These are phyloP conservation scores for Drosophila kuntzei DNA, from an alignment of 2,888 invertebrate species.

Conservation along the genomic window DNA sequence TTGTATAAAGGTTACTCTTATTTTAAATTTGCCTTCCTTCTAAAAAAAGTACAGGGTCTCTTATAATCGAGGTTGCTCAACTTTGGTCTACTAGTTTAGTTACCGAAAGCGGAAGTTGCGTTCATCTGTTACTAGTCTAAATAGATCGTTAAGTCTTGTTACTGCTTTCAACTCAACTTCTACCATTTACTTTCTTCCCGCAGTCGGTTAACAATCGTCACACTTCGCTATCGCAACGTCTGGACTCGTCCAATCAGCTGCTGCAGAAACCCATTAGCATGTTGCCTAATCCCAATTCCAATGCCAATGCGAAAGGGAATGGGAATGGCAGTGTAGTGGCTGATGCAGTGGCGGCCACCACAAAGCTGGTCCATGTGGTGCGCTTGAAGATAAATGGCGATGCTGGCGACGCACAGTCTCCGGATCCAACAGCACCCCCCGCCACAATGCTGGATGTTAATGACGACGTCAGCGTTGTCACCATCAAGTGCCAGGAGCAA, in stretches of 20 bases:
- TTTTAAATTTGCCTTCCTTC: no score
- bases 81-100: not conserved
- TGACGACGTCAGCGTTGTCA: slow-evolving; percentile 63
- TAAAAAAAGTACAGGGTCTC: not conserved
- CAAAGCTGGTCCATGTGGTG: slow-evolving; percentile 72
- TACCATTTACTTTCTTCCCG: slow-evolving; percentile 1
- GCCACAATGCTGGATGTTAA: slow-evolving; percentile 49
- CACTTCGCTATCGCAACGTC: slow-evolving; percentile 82
- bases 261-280: slow-evolving; percentile 72
- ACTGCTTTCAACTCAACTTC: not conserved
- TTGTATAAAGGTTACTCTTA: not conserved
- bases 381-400: slow-evolving; percentile 58
- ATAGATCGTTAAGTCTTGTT: not conserved
- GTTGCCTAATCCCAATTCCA: slow-evolving; percentile 58
- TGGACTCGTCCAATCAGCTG: slow-evolving; percentile 82
- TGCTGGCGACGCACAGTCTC: slow-evolving; percentile 43
- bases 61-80: not conserved
- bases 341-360: slow-evolving; percentile 67
- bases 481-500: slow-evolving; percentile 61
- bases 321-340: slow-evolving; percentile 60
- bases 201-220: slow-evolving; percentile 84
- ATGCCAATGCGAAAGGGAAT: slow-evolving; percentile 49
- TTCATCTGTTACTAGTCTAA: not conserved
- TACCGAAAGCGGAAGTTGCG: not conserved
- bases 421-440: slow-evolving; percentile 35